Base-by-base conservation (phyloP, 2,888 invertebrate genomes). In the Erebia ligea region DNA sequence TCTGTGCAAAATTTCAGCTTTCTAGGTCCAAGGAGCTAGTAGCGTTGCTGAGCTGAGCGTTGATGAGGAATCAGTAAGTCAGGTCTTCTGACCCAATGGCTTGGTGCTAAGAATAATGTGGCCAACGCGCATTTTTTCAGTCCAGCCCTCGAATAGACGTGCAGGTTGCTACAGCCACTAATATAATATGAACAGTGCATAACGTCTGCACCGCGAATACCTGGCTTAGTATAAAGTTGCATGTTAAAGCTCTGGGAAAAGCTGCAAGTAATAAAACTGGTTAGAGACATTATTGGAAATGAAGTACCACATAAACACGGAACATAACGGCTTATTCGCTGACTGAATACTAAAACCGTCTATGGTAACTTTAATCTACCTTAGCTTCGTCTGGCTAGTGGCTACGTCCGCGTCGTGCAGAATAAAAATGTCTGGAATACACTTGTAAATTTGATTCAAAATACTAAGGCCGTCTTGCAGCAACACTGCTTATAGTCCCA, bases 241-340 rank as follows among this genome's bases (percentile, higher is more conserved):
- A 57, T 66, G 57, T 70, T 45, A 63, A 68, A 68, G 19, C 50
- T 58, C 63, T 68, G 68, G 65, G 68, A 71, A 67, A 67, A 58
- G 63, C 45, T 25, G 66, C 70, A 25, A 40, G 40, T 64, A 63
- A 64, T 64, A 67, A 57, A 67, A 68, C 64, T 15, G 45, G 50
- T 64, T 64, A 45, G 59, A 61, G 54, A 68, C 71, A 52, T 61
- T 65, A 58, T 59, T 67, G 52, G 42, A 57, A 67, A 62, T 56
- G 56, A 54, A 63, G 40, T 68, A 57, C 63, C 62, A 56, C 68
- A 68, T 68, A 68, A 64, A 69, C 56, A 69, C 21, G 17, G 45
- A 19, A 64, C 42, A 58, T 56, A 68, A 67, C 67, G 59, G 67
- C 59, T 67, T 59, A 50, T 59, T 48, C 66, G 66, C 66, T 57